A percentile compares a stretch with the other conserved stretches of the same genome.
phyloP scores from a whole-genome alignment of 2,113 vertebrate genomes.

The Indri indri region DNA sequence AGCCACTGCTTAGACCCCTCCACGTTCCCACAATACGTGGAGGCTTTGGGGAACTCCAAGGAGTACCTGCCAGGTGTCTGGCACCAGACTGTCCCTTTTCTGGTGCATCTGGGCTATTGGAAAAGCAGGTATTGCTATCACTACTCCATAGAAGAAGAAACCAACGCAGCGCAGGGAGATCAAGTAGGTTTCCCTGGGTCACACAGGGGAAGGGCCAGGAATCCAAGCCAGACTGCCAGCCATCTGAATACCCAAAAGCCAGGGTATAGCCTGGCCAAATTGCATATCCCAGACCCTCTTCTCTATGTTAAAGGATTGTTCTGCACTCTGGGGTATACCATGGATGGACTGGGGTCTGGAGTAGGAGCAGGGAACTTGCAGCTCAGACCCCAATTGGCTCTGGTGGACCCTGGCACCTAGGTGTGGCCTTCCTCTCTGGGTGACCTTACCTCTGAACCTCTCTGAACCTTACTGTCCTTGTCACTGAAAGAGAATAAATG shows the following conservation, averaged over 20 bases:
- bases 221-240: not conserved
- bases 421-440: not conserved
- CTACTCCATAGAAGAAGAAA: not conserved
- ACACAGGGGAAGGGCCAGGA: not conserved
- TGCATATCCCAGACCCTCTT: not conserved
- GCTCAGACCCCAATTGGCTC: not conserved
- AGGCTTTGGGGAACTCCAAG: not conserved
- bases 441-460: constrained; percentile 19
- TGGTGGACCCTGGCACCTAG: not conserved
- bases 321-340: not conserved
- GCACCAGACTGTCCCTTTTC: constrained; percentile 9
- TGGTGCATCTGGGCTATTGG: not conserved
- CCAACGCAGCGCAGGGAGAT: not conserved
- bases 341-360: not conserved
- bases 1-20: constrained; percentile 1
- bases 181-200: not conserved
- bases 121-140: not conserved
- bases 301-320: not conserved
- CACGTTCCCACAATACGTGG: not conserved
- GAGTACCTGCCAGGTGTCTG: not conserved
- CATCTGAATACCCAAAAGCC: not conserved
- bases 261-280: not conserved
- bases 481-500: not conserved
- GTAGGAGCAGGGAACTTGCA: not conserved
- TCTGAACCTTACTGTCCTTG: not conserved